Percentiles rank a stretch among this genome's conserved stretches.
Evolutionary conservation across 1,140 invertebrate genomes (phyloP).

Genomic region (Dryas iulia): DNA sequence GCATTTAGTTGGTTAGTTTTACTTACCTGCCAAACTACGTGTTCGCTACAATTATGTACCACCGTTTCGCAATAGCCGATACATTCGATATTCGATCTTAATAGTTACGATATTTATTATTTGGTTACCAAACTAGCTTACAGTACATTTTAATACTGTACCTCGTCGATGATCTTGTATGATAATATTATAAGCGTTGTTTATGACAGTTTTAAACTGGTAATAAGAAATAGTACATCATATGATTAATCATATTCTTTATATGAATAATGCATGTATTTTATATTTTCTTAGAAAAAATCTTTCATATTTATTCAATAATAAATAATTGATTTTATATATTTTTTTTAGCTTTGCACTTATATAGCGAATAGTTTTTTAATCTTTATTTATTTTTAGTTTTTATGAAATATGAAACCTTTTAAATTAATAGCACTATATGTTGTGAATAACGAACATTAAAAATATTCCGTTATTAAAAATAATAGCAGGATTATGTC

Average conservation of each 20-base stretch:
- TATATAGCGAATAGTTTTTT: no score
- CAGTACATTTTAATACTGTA: not conserved
- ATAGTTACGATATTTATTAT: slow-evolving; percentile 43
- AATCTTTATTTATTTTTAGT: no score
- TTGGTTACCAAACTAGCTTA: slow-evolving; percentile 27
- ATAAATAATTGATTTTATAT: not conserved
- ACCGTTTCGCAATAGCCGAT: slow-evolving; percentile 53
- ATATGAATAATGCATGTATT: not conserved
- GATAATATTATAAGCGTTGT: slow-evolving; percentile 21
- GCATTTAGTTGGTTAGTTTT: slow-evolving; percentile 49
- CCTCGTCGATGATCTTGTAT: slow-evolving; percentile 20
- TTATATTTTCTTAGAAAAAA: not conserved
- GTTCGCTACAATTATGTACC: slow-evolving; percentile 63
- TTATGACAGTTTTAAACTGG: slow-evolving; percentile 18
- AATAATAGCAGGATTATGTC: not conserved
- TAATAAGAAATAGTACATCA: slow-evolving; percentile 16
- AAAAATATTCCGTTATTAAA: not conserved
- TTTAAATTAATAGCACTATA: not conserved
- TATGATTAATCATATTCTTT: slow-evolving; percentile 14
- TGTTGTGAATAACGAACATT: not conserved
- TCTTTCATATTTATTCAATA: not conserved
- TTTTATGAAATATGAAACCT: not conserved
- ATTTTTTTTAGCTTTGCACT: no score
- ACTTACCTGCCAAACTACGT: slow-evolving; percentile 60
- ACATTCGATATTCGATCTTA: slow-evolving; percentile 56